phyloP scores from a whole-genome alignment of 23 tunicate genomes.

The Ascidia mentula region DNA sequence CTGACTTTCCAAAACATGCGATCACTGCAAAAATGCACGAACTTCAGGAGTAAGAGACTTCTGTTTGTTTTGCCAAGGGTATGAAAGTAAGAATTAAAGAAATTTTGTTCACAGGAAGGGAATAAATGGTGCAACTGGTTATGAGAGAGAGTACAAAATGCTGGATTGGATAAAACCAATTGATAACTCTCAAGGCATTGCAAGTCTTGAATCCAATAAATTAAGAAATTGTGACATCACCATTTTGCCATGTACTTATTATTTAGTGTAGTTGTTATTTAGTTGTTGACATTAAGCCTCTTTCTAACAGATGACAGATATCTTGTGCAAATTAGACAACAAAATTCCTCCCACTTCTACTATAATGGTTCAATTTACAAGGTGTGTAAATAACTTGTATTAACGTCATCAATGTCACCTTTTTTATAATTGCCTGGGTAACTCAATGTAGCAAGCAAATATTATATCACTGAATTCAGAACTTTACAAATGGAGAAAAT shows the following conservation, averaged over 20 bases:
- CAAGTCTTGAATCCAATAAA: not conserved
- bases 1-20: not conserved
- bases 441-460: too few species aligned
- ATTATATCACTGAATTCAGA: not conserved
- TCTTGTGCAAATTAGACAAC: not conserved
- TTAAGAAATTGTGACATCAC: not conserved
- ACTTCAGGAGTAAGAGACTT: not conserved
- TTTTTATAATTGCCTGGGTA: not conserved
- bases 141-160: not conserved
- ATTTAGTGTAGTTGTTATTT: too few species aligned
- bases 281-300: not conserved
- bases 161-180: not conserved
- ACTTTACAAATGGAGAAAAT: not conserved
- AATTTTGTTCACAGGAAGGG: not conserved
- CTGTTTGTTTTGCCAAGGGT: not conserved
- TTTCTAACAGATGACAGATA: not conserved
- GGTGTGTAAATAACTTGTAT: not conserved
- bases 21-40: not conserved
- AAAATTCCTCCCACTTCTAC: not conserved
- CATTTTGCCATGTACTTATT: not conserved
- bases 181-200: not conserved
- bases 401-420: not conserved
- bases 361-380: not conserved
- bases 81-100: not conserved
- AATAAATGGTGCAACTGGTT: not conserved